phyloP scores from a whole-genome alignment of 2,797 vertebrate species.

The Gastrophryne carolinensis region DNA sequence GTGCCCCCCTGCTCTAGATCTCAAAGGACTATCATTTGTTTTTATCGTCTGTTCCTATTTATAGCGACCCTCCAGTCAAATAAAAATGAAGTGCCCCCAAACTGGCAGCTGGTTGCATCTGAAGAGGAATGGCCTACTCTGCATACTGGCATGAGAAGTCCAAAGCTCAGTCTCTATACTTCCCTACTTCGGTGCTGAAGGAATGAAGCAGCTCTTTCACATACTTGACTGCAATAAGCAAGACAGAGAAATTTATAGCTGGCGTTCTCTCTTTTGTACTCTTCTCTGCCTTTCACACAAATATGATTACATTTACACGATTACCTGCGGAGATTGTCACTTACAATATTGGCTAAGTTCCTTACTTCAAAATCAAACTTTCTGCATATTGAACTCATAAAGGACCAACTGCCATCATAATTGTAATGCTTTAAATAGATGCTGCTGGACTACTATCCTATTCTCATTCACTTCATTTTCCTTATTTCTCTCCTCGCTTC shows the following conservation, averaged over 20 bases:
- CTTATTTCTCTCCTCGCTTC: neutral
- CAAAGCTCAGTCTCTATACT: too few relatives aligned
- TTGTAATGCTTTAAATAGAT: neutral
- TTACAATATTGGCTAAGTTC: neutral
- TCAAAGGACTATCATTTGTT: too few relatives aligned
- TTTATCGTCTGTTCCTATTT: too few relatives aligned
- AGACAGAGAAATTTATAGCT: neutral
- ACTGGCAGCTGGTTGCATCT: too few relatives aligned
- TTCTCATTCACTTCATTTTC: neutral
- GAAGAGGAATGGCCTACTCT: too few relatives aligned
- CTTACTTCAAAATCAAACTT: slow-evolving; percentile 9
- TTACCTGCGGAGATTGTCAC: slow-evolving; percentile 4
- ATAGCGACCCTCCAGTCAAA: too few relatives aligned
- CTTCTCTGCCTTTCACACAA: slow-evolving; percentile 5
- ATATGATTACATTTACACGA: neutral
- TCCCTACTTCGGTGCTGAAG: too few relatives aligned
- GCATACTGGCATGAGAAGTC: too few relatives aligned
- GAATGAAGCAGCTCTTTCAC: neutral
- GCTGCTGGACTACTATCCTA: neutral
- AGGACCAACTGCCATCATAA: neutral
- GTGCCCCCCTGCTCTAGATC: too few relatives aligned
- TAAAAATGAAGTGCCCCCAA: too few relatives aligned
- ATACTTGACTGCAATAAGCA: neutral
- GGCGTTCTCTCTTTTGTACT: neutral
- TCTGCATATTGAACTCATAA: neutral